Evolutionary conservation across 2,797 vertebrate genomes (phyloP).

Genomic region (Anguilla obscura): DNA sequence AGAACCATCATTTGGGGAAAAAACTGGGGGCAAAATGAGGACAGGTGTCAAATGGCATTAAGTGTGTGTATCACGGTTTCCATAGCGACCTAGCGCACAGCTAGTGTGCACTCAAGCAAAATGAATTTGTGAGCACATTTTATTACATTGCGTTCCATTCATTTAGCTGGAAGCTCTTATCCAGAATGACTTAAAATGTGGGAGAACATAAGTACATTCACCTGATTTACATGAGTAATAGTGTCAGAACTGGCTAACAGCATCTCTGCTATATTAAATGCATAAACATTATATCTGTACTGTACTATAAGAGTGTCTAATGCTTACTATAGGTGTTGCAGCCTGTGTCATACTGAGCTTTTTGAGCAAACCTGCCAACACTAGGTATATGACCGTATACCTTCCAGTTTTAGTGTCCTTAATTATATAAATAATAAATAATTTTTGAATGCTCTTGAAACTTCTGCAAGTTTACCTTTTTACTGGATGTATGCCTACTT

Average conservation of each 20-base stretch:
- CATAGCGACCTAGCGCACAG: not conserved
- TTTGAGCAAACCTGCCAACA: not conserved
- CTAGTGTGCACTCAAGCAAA: not conserved
- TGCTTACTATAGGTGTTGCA: not conserved
- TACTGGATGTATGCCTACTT: too few species aligned
- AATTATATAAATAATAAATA: not conserved
- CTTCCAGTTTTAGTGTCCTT: too few species aligned
- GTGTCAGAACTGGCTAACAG: not conserved
- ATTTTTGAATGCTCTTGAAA: not conserved
- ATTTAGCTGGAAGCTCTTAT: not conserved
- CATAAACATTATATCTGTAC: not conserved
- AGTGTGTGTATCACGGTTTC: not conserved
- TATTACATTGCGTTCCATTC: not conserved
- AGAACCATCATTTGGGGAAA: too few species aligned
- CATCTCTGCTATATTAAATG: not conserved
- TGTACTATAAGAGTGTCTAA: not conserved
- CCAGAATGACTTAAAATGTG: not conserved
- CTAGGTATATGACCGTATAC: not conserved
- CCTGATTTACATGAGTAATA: not conserved
- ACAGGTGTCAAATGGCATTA: not conserved
- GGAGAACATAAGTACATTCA: not conserved
- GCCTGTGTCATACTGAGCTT: not conserved
- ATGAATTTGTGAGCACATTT: not conserved
- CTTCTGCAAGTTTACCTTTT: not conserved
- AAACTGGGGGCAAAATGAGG: not conserved